These are phyloP conservation scores for Apteryx mantelli DNA, from an alignment of 2,113 vertebrate genomes.

Conservation along the genomic window DNA sequence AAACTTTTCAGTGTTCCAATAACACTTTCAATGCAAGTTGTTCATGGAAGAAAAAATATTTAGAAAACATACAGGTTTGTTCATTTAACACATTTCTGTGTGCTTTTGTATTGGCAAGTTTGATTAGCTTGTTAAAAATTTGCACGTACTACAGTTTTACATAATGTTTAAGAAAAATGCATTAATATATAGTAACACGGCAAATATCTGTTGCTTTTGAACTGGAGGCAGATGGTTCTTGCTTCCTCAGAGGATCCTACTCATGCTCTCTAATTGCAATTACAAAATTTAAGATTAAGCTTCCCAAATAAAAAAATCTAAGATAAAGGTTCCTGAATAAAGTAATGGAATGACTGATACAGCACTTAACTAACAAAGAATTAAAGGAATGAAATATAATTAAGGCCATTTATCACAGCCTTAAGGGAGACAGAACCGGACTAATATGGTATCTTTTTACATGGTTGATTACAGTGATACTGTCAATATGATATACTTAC, in stretches of 20 bases:
- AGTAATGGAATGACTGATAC: background rate
- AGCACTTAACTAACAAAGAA: background rate
- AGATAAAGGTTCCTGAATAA: background rate
- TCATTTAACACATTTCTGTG: background rate
- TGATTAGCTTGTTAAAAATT: background rate
- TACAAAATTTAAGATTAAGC: background rate
- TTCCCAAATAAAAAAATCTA: background rate
- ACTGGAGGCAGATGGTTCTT: background rate
- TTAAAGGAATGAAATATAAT: background rate
- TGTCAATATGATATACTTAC: background rate
- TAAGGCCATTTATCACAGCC: background rate
- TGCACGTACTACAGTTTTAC: background rate
- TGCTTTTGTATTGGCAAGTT: background rate
- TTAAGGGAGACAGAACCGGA: background rate
- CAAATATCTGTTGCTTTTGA: background rate
- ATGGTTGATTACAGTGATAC: background rate
- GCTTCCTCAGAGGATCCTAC: background rate
- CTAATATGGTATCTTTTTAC: background rate
- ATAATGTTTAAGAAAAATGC: background rate
- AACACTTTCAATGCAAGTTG: background rate
- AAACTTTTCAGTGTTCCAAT: background rate
- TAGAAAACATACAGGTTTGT: background rate
- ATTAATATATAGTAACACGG: background rate
- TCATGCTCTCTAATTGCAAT: background rate
- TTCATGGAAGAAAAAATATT: background rate